Evolutionary conservation across 2,113 vertebrate genomes (phyloP).

Genomic region (Petroica traversi): DNA sequence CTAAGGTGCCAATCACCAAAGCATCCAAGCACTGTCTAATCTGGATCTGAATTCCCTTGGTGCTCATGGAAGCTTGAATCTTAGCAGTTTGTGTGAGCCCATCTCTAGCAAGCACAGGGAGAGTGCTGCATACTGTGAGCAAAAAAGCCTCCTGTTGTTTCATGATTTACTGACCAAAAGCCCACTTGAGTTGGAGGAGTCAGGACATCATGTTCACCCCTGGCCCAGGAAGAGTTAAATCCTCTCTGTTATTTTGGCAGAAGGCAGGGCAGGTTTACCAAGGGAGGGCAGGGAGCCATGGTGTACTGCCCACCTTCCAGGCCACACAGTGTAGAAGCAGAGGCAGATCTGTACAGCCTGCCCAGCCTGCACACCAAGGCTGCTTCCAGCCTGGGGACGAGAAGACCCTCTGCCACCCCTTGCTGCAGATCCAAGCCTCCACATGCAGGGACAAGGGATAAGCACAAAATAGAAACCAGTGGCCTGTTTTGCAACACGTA

Average conservation of each 20-base stretch:
- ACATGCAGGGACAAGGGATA: background rate
- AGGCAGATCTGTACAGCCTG: background rate
- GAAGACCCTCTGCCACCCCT: background rate
- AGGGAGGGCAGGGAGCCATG: background rate
- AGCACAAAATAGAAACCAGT: background rate
- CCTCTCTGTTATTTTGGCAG: background rate
- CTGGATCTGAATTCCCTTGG: background rate
- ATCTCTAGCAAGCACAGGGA: background rate
- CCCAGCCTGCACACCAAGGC: background rate
- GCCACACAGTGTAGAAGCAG: background rate
- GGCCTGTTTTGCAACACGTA: accelerated
- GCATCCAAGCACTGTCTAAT: conserved; percentile 41
- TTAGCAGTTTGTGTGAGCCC: background rate
- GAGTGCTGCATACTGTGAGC: background rate
- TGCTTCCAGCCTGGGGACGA: background rate
- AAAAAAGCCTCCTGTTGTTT: background rate
- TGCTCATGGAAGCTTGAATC: background rate
- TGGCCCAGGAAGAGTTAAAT: background rate
- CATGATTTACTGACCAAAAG: background rate
- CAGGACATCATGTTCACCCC: background rate
- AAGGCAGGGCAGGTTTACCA: background rate
- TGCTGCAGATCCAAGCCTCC: background rate
- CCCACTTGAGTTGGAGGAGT: background rate
- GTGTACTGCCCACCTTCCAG: background rate
- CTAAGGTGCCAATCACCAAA: conserved; percentile 51